phyloP scores from a whole-genome alignment of 2,888 invertebrate species.

The Macropis europaea region DNA sequence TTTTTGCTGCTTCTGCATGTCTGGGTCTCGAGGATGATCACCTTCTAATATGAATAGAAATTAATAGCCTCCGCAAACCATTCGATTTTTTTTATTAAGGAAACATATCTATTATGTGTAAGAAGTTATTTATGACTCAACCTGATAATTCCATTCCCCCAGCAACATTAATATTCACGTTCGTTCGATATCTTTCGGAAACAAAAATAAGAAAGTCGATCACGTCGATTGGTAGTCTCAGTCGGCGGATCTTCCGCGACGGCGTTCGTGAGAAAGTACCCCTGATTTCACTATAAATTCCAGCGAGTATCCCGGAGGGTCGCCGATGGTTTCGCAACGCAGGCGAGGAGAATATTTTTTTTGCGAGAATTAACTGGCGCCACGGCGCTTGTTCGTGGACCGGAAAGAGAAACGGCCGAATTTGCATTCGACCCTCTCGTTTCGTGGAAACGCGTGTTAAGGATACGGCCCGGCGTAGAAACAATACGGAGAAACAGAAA shows the following conservation, averaged over 20 bases:
- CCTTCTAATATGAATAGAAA: too few relatives aligned
- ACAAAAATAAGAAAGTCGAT: too few relatives aligned
- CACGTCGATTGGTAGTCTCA: too few relatives aligned
- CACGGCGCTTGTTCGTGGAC: slow-evolving; percentile 19
- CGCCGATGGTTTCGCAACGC: neutral
- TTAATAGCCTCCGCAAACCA: too few relatives aligned
- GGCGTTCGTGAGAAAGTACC: neutral
- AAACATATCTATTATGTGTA: too few relatives aligned
- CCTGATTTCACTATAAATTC: slow-evolving; percentile 11
- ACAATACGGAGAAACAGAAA: slow-evolving; percentile 3
- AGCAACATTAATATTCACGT: too few relatives aligned
- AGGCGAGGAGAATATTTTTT: slow-evolving; percentile 2
- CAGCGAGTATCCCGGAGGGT: slow-evolving; percentile 3
- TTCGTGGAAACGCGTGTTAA: slow-evolving; percentile 43
- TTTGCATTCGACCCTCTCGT: slow-evolving; percentile 54
- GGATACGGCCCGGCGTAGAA: slow-evolving; percentile 14
- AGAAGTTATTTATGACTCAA: too few relatives aligned
- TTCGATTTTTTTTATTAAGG: too few relatives aligned
- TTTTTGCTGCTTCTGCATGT: too few relatives aligned
- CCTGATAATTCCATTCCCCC: too few relatives aligned
- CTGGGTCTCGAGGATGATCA: too few relatives aligned
- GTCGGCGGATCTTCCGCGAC: too few relatives aligned
- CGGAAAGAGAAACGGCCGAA: slow-evolving; percentile 42
- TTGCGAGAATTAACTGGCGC: slow-evolving; percentile 54
- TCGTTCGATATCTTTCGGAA: neutral